phyloP scores from a whole-genome alignment of 2,888 invertebrate genomes.

The Argynnis bischoffii region DNA sequence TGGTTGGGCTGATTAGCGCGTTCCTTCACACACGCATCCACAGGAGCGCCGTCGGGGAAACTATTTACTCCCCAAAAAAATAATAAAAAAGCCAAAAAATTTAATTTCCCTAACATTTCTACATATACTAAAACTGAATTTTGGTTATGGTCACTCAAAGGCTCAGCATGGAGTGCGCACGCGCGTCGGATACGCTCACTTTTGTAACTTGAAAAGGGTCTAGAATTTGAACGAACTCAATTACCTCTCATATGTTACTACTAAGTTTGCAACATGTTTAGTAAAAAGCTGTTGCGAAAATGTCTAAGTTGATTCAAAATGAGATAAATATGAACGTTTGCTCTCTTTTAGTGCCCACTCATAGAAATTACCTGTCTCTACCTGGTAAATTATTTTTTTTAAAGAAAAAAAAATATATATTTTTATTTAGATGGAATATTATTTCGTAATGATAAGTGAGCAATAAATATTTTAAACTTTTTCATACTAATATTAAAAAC shows the following conservation, averaged over 20 bases:
- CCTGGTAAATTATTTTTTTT: neutral
- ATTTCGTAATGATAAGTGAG: too few relatives aligned
- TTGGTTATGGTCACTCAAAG: slow-evolving; percentile 44
- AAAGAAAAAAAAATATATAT: neutral
- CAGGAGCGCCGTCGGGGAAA: slow-evolving; percentile 92
- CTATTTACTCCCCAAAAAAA: slow-evolving; percentile 60
- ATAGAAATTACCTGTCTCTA: neutral
- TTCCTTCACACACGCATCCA: slow-evolving; percentile 90
- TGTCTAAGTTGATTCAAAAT: slow-evolving; percentile 12
- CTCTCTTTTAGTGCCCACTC: neutral
- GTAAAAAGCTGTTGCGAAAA: slow-evolving; percentile 25
- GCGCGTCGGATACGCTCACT: slow-evolving; percentile 61
- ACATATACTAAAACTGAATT: neutral
- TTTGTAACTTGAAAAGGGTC: slow-evolving; percentile 77
- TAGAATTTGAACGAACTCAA: slow-evolving; percentile 67
- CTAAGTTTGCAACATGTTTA: slow-evolving; percentile 31
- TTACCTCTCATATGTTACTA: slow-evolving; percentile 44
- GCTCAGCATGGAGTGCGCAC: slow-evolving; percentile 62
- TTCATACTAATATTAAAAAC: too few relatives aligned
- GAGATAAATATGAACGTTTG: slow-evolving; percentile 2
- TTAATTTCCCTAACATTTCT: neutral
- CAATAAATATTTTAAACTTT: too few relatives aligned
- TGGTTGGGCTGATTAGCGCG: slow-evolving; percentile 90
- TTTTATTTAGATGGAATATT: too few relatives aligned
- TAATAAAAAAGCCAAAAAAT: slow-evolving; percentile 43